These are phyloP conservation scores for Scarus forsteni DNA, from an alignment of 2,797 vertebrate species.

Conservation along the genomic window DNA sequence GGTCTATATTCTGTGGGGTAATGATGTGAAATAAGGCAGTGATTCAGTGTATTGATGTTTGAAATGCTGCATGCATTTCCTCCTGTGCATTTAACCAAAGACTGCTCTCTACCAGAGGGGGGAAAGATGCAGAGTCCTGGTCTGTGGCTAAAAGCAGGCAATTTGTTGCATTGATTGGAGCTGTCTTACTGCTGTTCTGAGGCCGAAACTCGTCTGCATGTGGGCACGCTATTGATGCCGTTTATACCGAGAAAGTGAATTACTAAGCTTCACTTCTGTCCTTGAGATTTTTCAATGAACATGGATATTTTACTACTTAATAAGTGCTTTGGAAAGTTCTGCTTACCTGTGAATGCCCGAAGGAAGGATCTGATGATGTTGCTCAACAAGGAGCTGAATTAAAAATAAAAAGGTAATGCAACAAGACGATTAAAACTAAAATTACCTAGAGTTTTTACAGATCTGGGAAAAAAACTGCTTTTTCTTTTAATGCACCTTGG, in stretches of 20 bases:
- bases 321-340: slow-evolving; percentile 18
- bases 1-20: slow-evolving; percentile 32
- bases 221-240: slow-evolving; percentile 43
- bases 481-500: too few species aligned
- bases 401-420: neutral
- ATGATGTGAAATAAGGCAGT: slow-evolving; percentile 46
- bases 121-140: slow-evolving; percentile 33
- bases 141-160: slow-evolving; percentile 64
- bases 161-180: slow-evolving; percentile 71
- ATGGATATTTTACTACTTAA: slow-evolving; percentile 25
- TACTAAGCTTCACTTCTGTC: slow-evolving; percentile 33
- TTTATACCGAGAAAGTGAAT: slow-evolving; percentile 37
- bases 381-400: neutral
- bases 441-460: too few species aligned
- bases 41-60: slow-evolving; percentile 26
- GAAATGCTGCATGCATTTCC: slow-evolving; percentile 33
- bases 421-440: neutral
- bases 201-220: slow-evolving; percentile 39
- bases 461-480: too few species aligned
- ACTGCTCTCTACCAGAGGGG: slow-evolving; percentile 35
- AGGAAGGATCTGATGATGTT: too few species aligned
- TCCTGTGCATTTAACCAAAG: slow-evolving; percentile 35
- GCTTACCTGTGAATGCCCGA: neutral
- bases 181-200: slow-evolving; percentile 40
- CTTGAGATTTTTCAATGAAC: slow-evolving; percentile 34